phyloP scores from a whole-genome alignment of 1,140 invertebrate species.

The Holotrichia oblita region DNA sequence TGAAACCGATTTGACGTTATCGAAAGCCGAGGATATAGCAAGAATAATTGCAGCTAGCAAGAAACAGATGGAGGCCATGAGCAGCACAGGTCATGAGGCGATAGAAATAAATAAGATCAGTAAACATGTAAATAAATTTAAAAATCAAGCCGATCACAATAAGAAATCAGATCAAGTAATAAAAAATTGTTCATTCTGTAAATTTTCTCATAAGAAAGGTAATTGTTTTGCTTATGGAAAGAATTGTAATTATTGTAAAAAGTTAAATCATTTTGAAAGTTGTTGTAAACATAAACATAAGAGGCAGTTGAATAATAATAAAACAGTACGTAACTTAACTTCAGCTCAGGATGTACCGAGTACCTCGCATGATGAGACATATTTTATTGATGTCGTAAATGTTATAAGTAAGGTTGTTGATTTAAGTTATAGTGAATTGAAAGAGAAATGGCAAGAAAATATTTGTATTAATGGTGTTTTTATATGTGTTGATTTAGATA shows the following conservation, averaged over 20 bases:
- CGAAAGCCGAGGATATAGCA: slow-evolving; percentile 3
- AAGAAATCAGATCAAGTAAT: not conserved
- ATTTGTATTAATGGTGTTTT: not conserved
- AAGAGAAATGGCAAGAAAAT: not conserved
- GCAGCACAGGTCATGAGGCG: not conserved
- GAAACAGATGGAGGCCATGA: not conserved
- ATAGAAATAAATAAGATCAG: not conserved
- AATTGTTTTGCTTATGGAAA: not conserved
- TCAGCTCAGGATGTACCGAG: not conserved
- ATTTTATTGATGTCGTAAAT: not conserved
- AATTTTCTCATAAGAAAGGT: too few relatives aligned
- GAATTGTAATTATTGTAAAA: not conserved
- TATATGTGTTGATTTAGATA: not conserved
- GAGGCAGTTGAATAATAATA: not conserved
- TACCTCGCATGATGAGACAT: not conserved
- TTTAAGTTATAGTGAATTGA: not conserved
- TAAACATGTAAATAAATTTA: slow-evolving; percentile 5
- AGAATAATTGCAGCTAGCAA: not conserved
- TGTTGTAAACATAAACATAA: not conserved
- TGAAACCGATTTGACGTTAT: too few relatives aligned
- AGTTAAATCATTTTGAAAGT: not conserved
- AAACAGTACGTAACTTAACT: not conserved
- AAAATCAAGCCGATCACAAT: not conserved
- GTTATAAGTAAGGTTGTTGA: not conserved
- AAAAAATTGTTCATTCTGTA: not conserved